phyloP scores from a whole-genome alignment of 1,140 invertebrate genomes.

The Pseudomyrmex sp. region DNA sequence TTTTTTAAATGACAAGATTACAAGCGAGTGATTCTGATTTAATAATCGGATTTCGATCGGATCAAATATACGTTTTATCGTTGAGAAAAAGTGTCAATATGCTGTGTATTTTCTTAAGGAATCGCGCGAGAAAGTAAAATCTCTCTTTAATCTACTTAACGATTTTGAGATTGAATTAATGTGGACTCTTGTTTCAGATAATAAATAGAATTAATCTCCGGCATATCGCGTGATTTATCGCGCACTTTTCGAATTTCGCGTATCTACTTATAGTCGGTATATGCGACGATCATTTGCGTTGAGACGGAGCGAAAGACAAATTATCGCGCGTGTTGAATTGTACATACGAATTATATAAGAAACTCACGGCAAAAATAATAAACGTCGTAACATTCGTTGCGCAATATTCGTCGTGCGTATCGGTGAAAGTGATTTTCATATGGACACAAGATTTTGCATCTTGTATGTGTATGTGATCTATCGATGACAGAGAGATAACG shows the following conservation, averaged over 20 bases:
- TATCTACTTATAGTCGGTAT: background rate
- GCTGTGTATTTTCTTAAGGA: background rate
- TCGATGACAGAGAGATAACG: too few relatives aligned
- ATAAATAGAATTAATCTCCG: constrained; percentile 45
- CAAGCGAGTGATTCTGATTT: background rate
- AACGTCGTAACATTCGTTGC: background rate
- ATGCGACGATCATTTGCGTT: constrained; percentile 11
- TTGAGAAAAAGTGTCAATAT: background rate
- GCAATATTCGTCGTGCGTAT: background rate
- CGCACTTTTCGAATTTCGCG: constrained; percentile 21
- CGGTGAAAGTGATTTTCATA: constrained; percentile 40
- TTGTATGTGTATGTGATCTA: too few relatives aligned
- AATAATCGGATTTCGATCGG: background rate
- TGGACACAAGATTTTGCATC: background rate
- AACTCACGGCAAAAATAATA: constrained; percentile 6
- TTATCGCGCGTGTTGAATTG: background rate
- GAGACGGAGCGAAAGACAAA: background rate
- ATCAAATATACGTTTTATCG: background rate
- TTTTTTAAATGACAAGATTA: background rate
- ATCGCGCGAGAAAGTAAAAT: background rate
- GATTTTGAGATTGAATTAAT: background rate
- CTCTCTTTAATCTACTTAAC: background rate
- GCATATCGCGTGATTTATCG: constrained; percentile 11
- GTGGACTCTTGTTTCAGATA: background rate
- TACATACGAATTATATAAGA: constrained; percentile 7